Conservation (phyloP, 2,797 vertebrate genomes). For the Pachyuromys duprasi region DNA sequence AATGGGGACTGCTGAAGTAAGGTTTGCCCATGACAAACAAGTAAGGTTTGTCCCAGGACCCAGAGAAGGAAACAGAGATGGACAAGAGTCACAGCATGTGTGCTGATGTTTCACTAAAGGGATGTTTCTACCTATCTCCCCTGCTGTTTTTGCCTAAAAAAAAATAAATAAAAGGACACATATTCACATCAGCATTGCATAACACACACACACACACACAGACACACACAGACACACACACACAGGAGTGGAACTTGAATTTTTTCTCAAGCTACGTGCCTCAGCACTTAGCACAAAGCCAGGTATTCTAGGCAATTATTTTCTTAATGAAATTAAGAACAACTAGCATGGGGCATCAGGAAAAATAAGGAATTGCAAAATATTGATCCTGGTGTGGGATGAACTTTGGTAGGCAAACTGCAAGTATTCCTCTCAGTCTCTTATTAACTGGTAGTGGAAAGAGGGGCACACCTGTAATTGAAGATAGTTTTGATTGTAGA, state of each 20-base stretch:
- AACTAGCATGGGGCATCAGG: constrained; percentile 7
- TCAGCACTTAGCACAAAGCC: neutral
- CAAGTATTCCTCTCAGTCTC: neutral
- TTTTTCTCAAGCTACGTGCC: neutral
- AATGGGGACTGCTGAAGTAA: neutral
- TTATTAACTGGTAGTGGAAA: constrained; percentile 1
- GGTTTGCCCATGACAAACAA: too few species aligned
- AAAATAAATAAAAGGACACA: neutral
- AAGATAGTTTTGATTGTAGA: constrained; percentile 3
- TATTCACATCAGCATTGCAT: too few species aligned
- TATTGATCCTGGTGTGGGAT: constrained; percentile 26
- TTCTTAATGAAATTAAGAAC: constrained; percentile 40
- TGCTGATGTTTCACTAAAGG: neutral
- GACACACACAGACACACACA: neutral
- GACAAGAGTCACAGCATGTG: neutral
- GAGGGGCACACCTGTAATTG: neutral
- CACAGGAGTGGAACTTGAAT: neutral
- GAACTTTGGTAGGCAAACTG: constrained; percentile 10
- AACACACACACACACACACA: neutral
- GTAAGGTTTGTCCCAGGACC: too few species aligned
- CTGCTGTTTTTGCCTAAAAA: neutral
- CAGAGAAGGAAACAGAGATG: neutral
- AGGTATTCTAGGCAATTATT: constrained; percentile 12
- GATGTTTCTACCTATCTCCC: neutral
- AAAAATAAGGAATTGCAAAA: constrained; percentile 52